Conservation (phyloP, 1,140 invertebrate species). For the Drosophila pallidifrons region DNA sequence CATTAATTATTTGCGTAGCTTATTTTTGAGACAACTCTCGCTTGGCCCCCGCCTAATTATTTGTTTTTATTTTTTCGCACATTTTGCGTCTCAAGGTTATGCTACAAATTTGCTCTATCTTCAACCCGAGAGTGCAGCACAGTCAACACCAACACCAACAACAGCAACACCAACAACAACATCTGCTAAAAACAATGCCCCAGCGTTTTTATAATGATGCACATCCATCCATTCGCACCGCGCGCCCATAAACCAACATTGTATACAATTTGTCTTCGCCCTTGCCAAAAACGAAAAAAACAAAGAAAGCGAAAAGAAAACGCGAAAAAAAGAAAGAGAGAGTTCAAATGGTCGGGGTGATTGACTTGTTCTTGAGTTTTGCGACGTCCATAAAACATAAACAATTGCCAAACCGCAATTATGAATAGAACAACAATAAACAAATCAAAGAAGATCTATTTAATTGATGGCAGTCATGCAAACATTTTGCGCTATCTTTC, state of each 20-base stretch:
- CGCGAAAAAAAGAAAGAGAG: neutral
- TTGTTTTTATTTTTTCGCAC: conserved; percentile 45
- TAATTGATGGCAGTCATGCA: conserved; percentile 3
- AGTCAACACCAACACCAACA: neutral
- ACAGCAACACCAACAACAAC: neutral
- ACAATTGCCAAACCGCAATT: conserved; percentile 52
- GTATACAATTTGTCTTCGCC: conserved; percentile 46
- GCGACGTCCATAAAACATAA: conserved; percentile 45
- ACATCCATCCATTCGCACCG: conserved; percentile 60
- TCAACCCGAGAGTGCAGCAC: conserved; percentile 28
- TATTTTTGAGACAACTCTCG: conserved; percentile 50
- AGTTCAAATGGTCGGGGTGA: conserved; percentile 28
- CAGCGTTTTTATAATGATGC: conserved; percentile 55
- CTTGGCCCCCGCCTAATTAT: conserved; percentile 56
- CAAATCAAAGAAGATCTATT: conserved; percentile 7
- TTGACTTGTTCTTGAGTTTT: conserved; percentile 52
- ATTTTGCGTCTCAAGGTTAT: conserved; percentile 59
- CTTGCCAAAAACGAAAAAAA: conserved; percentile 2
- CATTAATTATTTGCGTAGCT: conserved; percentile 76
- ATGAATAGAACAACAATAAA: conserved; percentile 29
- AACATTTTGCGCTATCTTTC: neutral
- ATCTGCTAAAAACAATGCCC: conserved; percentile 29
- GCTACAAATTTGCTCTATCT: conserved; percentile 32
- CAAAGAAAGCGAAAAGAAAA: too few relatives aligned
- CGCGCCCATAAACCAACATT: conserved; percentile 52